These are phyloP conservation scores for Trichogramma dendrolimi DNA, from an alignment of 2,888 invertebrate genomes.

Conservation along the genomic window DNA sequence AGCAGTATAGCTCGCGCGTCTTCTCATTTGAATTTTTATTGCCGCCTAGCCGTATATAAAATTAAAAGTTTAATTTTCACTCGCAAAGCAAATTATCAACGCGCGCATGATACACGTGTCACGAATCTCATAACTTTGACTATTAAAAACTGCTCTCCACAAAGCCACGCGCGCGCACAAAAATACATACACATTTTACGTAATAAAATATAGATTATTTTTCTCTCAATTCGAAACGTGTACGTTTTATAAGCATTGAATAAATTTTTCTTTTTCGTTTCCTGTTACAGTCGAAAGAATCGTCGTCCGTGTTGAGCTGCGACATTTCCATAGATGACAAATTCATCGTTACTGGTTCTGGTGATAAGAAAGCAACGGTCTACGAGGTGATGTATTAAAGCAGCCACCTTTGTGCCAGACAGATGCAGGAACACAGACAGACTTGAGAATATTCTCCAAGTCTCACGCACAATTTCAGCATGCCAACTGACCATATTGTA, in stretches of 20 bases:
- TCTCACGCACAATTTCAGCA: too few species aligned
- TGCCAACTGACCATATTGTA: too few species aligned
- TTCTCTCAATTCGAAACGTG: too few species aligned
- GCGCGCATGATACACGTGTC: too few species aligned
- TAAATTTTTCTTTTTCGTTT: background rate
- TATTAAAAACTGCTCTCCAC: too few species aligned
- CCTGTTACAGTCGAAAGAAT: slow-evolving; percentile 81
- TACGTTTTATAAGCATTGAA: too few species aligned
- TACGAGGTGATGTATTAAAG: slow-evolving; percentile 83
- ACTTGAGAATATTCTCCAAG: too few species aligned
- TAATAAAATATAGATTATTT: too few species aligned
- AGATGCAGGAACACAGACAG: background rate
- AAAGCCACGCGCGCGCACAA: too few species aligned
- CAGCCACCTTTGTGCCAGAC: background rate
- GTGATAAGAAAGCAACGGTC: slow-evolving; percentile 96
- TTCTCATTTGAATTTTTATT: slow-evolving; percentile 8
- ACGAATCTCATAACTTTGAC: too few species aligned
- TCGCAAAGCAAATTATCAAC: too few species aligned
- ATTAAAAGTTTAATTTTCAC: background rate
- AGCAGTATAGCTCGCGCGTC: background rate
- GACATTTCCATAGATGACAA: slow-evolving; percentile 98
- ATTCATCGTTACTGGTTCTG: slow-evolving; percentile 96
- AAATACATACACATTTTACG: too few species aligned
- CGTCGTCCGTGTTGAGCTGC: slow-evolving; percentile 96
- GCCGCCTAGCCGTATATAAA: background rate